phyloP scores from a whole-genome alignment of 2,888 invertebrate species.

The Alsophila aescularia region DNA sequence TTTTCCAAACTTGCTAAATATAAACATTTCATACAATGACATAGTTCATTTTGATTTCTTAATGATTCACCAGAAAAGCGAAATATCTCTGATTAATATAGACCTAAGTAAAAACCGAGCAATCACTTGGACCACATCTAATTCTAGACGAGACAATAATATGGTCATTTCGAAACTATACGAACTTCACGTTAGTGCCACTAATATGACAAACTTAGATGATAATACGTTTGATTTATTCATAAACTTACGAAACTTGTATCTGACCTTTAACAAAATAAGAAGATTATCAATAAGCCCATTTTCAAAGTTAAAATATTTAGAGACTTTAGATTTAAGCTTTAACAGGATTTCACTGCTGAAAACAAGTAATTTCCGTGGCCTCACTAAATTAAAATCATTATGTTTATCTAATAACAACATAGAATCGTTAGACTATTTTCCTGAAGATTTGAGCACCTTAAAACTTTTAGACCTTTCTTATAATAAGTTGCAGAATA shows the following conservation, averaged over 20 bases:
- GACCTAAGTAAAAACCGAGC: slow-evolving; percentile 76
- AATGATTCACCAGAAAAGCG: slow-evolving; percentile 57
- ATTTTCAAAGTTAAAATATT: slow-evolving; percentile 88
- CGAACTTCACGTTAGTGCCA: slow-evolving; percentile 74
- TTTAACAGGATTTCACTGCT: slow-evolving; percentile 92
- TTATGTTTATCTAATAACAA: slow-evolving; percentile 94
- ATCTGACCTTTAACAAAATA: slow-evolving; percentile 90
- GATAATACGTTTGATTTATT: slow-evolving; percentile 90
- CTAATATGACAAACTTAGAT: slow-evolving; percentile 80
- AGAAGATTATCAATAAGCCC: slow-evolving; percentile 93
- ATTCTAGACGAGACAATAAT: slow-evolving; percentile 57
- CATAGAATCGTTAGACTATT: slow-evolving; percentile 92
- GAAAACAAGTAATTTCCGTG: slow-evolving; percentile 93
- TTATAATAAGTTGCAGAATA: slow-evolving; percentile 91
- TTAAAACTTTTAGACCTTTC: slow-evolving; percentile 93
- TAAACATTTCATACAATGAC: slow-evolving; percentile 74
- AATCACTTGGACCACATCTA: slow-evolving; percentile 61
- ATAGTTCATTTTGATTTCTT: slow-evolving; percentile 73
- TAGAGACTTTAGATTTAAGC: slow-evolving; percentile 92
- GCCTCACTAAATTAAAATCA: slow-evolving; percentile 88
- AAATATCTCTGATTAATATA: slow-evolving; percentile 67
- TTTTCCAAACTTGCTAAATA: slow-evolving; percentile 74
- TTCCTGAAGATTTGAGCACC: slow-evolving; percentile 89
- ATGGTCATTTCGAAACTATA: slow-evolving; percentile 70
- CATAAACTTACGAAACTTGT: slow-evolving; percentile 90